Conservation (phyloP, 2,888 invertebrate genomes). For the Nephrotoma guestfalica region DNA sequence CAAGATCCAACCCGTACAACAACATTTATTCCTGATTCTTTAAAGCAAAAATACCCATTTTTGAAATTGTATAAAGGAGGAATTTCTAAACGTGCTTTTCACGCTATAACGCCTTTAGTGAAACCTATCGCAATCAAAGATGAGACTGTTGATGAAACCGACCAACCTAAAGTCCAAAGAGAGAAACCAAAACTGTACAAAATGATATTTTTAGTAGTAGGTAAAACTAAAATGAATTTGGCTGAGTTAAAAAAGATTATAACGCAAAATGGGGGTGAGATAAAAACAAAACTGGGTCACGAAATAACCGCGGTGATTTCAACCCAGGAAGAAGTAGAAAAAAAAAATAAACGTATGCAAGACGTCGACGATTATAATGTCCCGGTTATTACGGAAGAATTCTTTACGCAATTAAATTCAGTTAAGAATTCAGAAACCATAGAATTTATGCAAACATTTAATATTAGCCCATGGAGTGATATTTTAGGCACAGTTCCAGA, state of each 20-base stretch:
- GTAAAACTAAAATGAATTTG: conserved; percentile 39
- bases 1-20: conserved; percentile 55
- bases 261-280: conserved; percentile 58
- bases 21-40: conserved; percentile 51
- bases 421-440: conserved; percentile 41
- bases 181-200: conserved; percentile 57
- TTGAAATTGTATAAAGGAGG: conserved; percentile 48
- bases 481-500: conserved; percentile 41
- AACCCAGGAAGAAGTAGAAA: conserved; percentile 49
- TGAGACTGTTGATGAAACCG: conserved; percentile 27
- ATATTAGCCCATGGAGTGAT: conserved; percentile 73
- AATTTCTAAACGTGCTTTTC: conserved; percentile 41
- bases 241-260: conserved; percentile 54
- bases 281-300: conserved; percentile 45
- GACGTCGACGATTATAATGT: conserved; percentile 52
- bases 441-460: conserved; percentile 51
- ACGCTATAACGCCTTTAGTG: conserved; percentile 24
- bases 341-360: conserved; percentile 46
- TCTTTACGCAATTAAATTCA: conserved; percentile 43
- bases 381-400: conserved; percentile 67
- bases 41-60: conserved; percentile 37
- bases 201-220: conserved; percentile 58
- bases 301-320: conserved; percentile 64
- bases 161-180: conserved; percentile 46
- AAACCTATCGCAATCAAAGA: conserved; percentile 38